A percentile compares a stretch with the other conserved stretches of the same genome.
Evolutionary conservation across 2,113 vertebrate species (phyloP).

Genomic region (Ciconia boyciana): DNA sequence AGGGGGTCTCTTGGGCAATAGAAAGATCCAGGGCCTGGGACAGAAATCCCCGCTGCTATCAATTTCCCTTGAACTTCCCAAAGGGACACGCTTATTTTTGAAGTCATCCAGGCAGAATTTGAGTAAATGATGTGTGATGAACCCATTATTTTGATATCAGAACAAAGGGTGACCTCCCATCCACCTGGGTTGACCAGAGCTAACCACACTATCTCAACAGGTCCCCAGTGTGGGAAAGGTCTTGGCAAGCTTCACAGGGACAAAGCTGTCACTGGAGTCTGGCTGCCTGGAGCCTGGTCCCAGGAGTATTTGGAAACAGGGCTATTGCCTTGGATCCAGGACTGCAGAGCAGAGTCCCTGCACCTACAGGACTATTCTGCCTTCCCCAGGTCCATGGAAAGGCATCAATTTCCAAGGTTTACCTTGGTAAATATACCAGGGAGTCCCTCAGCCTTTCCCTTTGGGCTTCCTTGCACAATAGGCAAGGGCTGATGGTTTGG

Average conservation of each 20-base stretch:
- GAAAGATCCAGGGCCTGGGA: neutral
- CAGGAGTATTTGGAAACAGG: neutral
- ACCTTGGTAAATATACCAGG: accelerated
- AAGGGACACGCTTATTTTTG: neutral
- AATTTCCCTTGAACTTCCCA: neutral
- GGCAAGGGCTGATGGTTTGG: neutral
- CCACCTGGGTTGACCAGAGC: neutral
- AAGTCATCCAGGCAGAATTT: neutral
- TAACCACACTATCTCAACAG: neutral
- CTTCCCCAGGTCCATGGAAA: neutral
- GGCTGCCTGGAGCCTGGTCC: neutral
- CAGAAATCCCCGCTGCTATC: neutral
- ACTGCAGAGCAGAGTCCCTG: neutral
- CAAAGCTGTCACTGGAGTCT: neutral
- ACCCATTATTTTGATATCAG: neutral
- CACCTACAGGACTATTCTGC: neutral
- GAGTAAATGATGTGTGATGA: neutral
- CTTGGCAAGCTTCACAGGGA: neutral
- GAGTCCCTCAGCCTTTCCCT: neutral
- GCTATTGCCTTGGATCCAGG: neutral
- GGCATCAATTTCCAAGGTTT: neutral
- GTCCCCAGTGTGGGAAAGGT: neutral
- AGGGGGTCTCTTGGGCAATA: neutral
- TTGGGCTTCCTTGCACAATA: neutral
- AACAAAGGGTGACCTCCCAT: neutral